A percentile compares a stretch with the other conserved stretches of the same genome.
These are phyloP conservation scores for Mimumesa dahlbomi DNA, from an alignment of 2,888 invertebrate genomes.

Conservation along the genomic window DNA sequence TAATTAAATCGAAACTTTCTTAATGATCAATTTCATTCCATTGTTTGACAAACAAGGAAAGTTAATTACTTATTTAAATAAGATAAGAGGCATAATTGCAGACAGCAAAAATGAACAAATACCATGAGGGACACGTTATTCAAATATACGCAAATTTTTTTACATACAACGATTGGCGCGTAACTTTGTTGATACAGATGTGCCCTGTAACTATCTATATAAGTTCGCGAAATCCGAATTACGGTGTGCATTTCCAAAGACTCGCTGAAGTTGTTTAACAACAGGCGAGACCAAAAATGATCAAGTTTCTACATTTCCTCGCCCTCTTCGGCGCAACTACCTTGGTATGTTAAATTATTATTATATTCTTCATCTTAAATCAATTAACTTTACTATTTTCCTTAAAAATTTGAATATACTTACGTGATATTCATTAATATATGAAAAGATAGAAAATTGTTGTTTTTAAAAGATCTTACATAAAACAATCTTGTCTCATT, in stretches of 20 bases:
- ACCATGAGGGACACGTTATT: conserved; percentile 5
- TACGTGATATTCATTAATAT: too few species aligned
- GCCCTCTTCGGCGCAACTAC: conserved; percentile 22
- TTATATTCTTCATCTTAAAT: neutral
- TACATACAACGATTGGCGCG: too few species aligned
- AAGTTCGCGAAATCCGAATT: conserved; percentile 16
- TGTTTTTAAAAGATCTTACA: too few species aligned
- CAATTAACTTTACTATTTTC: neutral
- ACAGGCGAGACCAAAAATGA: conserved; percentile 18
- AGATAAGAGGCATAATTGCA: conserved; percentile 18
- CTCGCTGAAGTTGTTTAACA: neutral
- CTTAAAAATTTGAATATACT: too few species aligned
- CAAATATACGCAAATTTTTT: conserved; percentile 1
- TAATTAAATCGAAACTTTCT: neutral
- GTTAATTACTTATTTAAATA: conserved; percentile 38
- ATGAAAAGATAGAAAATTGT: too few species aligned
- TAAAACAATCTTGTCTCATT: too few species aligned
- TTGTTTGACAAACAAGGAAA: neutral
- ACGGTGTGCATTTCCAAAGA: neutral
- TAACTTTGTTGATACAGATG: conserved; percentile 44
- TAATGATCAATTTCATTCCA: neutral
- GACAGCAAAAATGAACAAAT: conserved; percentile 26
- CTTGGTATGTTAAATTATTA: conserved; percentile 24
- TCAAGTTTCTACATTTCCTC: conserved; percentile 25
- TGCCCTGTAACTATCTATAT: conserved; percentile 26